Evolutionary conservation across 2,888 invertebrate genomes (phyloP), one percentile per base, ranked within the genome.

Genomic region (Heliconius aoede): DNA sequence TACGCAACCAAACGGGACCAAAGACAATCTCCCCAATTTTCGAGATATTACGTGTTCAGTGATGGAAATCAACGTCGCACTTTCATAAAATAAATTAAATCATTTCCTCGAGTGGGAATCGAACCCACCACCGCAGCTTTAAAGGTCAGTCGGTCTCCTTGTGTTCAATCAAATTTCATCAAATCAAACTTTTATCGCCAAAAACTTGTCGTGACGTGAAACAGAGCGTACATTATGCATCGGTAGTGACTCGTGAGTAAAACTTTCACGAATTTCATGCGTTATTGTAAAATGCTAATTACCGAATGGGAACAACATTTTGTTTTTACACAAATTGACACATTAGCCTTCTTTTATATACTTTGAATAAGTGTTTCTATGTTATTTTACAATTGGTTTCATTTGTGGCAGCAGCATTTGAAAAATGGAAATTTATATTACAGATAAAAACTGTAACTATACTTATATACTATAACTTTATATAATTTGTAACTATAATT

Each of bases 241-340:
- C 55, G n/a, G n/a, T 55, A n/a, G 26, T 28, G 28, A 28, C 51
- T 68, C 76, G 76, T 78, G 76, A 77, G 46, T 30, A 21, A n/a
- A 74, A 78, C 78, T 78, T 78, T 78, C 78, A 74, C 78, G 26
- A 40, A 18, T 72, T 67, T 71, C 40, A 72, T 74, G 72, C 65
- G 71, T 72, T 74, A 76, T 65, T 76, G 72, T 76, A 46, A 76
- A 72, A 61, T 76, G 74, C 51, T 40, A 77, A 74, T 73, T 51
- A n/a, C 51, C 18, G 30, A 46, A 40, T 51, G 15, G 9, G 24
- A 5, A 62, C 55, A 9, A 2, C 13, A 18, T 55, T 32, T 36
- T 9, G 28, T 71, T 30, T 55, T 51, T 26, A 51, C 55, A 55
- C n/a, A 55, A 55, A 55, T 55, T 55, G 51, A 32, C n/a, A 51